Evolutionary conservation across 92 coral and sea anemone species (phyloP), one percentile per base, ranked within the genome.

Genomic region (Blastomussa wellsi): DNA sequence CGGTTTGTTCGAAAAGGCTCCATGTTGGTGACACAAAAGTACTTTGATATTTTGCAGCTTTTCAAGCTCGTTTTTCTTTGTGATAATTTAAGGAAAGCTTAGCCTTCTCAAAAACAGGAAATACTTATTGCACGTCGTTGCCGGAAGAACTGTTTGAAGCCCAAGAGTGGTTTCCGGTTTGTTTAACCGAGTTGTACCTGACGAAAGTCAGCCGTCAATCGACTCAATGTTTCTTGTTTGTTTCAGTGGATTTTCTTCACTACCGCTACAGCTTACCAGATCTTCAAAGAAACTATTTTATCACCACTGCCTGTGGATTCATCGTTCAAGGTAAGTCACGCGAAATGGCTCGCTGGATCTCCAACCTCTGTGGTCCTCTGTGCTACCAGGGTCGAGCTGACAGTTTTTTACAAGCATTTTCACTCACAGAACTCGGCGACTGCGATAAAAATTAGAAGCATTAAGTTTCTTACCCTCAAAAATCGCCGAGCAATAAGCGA

Each of bases 91-190:
- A n/a, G 28, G 24, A 10, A 24, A 16, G 26, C 17, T 32, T 32
- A 37, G 67, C 31, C 35, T 4, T 62, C 65, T 72, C 53, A 79
- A 36, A 79, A 62, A 65, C 83, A 41, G 74, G 52, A 41, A 65
- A 26, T 55, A 26, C 81, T 39, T 77, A 47, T 77, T 77, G 33
- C 32, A 62, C 24, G 19, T 59, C 47, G 83, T 42, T 39, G n/a
- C n/a, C n/a, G n/a, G 74, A 79, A 20, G 83, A 79, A 65, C 74
- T 60, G 73, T 79, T 64, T 79, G 73, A 79, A 60, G 65, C 59
- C 59, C 29, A 42, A 62, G 68, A 62, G 68, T 11, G 68, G 68
- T 79, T 79, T 79, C 83, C 83, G 83, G 83, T 79, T 17, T 20
- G 22, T 28, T 57, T 57, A 24, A n/a, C n/a, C n/a, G n/a, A 57